Evolutionary conservation across 2,888 invertebrate species (phyloP), one percentile per base, ranked within the genome.

Genomic region (Podotricha telesiphe): DNA sequence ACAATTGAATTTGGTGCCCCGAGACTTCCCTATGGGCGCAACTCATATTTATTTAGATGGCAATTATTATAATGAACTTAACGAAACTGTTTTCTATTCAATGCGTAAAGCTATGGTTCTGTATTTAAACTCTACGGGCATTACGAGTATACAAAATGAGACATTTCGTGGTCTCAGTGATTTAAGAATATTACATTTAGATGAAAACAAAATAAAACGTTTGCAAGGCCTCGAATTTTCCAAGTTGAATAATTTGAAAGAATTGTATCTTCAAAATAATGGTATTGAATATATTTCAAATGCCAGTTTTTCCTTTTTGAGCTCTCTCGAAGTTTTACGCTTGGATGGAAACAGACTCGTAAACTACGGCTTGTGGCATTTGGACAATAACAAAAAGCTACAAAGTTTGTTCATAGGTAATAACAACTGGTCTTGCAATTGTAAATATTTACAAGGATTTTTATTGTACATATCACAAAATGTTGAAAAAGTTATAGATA

Each of bases 1-100:
- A 87, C 94, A 95, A 88, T 94, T 96, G 81, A 93, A 93, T 74
- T 94, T 95, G 78, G 94, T 98, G 76, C 98, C 98, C 6, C 94
- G 95, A 40, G 94, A 96, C 73, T 95, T 99, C 80, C 99, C 99
- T 11, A 96, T 96, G 94, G 97, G 98, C 83, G 97, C 97, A 7
- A 98, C 98, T 59, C 97, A 98, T 85, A 95, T 99, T 70, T 98
- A 98, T 87, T 91, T 99, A 79, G 98, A 98, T 85, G 98, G 98
- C 65, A 98, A 98, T 90, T 95, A 96, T 82, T 94, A 98, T 79
- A 95, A 95, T 61, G 96, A 96, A 80, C 90, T 99, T 69, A 95
- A 91, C 78, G 88, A 88, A 76, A 87, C 91, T 81, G 84, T 88
- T 83, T 91, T 92, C 77, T 81, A 86, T 82, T 81, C 82, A 73